These are phyloP conservation scores for Cassiopea xamachana DNA, from an alignment of 30 jellyfish, hydroid and myxozoan species.

Conservation along the genomic window DNA sequence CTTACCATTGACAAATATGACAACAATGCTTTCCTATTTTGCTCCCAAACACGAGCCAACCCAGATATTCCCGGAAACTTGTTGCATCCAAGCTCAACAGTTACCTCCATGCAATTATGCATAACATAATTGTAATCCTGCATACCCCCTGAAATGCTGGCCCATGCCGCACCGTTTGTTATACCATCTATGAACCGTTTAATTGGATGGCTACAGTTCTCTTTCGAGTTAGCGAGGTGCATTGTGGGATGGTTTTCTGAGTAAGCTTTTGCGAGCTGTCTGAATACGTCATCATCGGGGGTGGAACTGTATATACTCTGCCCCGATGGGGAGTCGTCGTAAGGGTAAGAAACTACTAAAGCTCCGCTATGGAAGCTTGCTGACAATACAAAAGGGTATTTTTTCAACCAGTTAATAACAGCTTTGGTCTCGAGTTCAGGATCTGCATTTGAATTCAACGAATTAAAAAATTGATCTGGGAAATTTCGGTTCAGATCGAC, in stretches of 20 bases:
- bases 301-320: conserved; percentile 97
- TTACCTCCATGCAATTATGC: conserved; percentile 93
- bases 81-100: conserved; percentile 96
- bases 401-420: conserved; percentile 91
- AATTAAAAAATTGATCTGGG: conserved; percentile 99
- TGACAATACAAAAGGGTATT: conserved; percentile 89
- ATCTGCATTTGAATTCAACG: conserved; percentile 69
- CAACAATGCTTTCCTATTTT: conserved; percentile 83
- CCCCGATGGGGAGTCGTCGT: conserved; percentile 99
- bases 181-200: conserved; percentile 96
- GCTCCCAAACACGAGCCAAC: conserved; percentile 85
- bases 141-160: conserved; percentile 96
- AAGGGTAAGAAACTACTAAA: conserved; percentile 98
- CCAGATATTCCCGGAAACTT: conserved; percentile 82
- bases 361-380: conserved; percentile 99
- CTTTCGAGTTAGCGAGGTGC: conserved; percentile 97
- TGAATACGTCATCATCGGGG: conserved; percentile 98
- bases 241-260: conserved; percentile 99
- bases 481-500: conserved; percentile 98
- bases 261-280: conserved; percentile 96
- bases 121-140: conserved; percentile 97
- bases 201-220: conserved; percentile 88
- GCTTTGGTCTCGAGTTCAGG: conserved; percentile 97
- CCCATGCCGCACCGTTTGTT: conserved; percentile 99
- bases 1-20: conserved; percentile 86